These are phyloP conservation scores for Phylloscopus trochilus DNA, from an alignment of 2,113 vertebrate genomes.

Conservation along the genomic window DNA sequence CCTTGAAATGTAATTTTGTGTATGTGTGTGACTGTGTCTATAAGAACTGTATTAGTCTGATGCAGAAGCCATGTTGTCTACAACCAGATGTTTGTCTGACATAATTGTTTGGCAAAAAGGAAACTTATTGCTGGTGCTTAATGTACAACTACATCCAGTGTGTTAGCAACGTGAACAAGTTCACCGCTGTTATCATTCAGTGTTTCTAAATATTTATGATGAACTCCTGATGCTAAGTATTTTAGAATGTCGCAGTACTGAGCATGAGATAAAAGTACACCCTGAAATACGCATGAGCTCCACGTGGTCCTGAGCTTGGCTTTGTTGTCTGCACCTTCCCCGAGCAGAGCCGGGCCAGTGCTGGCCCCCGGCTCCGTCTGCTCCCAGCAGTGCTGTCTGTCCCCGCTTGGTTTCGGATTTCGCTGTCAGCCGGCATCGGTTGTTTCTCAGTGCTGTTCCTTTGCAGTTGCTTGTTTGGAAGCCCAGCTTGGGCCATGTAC, in stretches of 20 bases:
- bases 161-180: conserved; percentile 57
- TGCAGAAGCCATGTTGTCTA: conserved; percentile 62
- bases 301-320: conserved; percentile 38
- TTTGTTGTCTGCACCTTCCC: conserved; percentile 36
- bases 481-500: background rate
- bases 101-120: conserved; percentile 57
- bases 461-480: background rate
- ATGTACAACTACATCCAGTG: conserved; percentile 53
- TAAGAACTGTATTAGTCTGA: conserved; percentile 60
- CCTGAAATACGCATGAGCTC: conserved; percentile 38
- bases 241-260: conserved; percentile 51
- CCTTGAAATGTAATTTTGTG: conserved; percentile 64
- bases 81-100: conserved; percentile 62
- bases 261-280: conserved; percentile 60
- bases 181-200: conserved; percentile 55
- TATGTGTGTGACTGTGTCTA: conserved; percentile 59
- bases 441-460: background rate
- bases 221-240: conserved; percentile 59
- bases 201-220: conserved; percentile 62
- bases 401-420: background rate
- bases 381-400: background rate
- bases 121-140: conserved; percentile 62
- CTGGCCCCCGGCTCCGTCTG: background rate
- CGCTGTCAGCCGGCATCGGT: background rate
- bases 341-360: background rate